Evolutionary conservation across 2,113 vertebrate genomes (phyloP).

Genomic region (Monarcha castaneiventris): DNA sequence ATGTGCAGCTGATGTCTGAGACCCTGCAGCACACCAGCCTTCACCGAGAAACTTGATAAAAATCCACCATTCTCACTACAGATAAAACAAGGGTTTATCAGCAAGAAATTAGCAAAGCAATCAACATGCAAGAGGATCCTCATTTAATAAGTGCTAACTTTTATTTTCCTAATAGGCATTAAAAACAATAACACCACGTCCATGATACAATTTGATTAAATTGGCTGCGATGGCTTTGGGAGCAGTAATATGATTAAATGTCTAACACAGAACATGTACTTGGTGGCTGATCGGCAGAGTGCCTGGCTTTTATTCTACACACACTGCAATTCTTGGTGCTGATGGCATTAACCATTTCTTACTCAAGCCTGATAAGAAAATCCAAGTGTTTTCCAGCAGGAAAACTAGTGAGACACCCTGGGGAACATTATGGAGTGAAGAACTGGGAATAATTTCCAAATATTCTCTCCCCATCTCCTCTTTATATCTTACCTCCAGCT

Average conservation of each 20-base stretch:
- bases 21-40: not conserved
- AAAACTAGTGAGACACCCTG: not conserved
- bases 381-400: not conserved
- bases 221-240: conserved; percentile 53
- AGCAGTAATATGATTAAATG: conserved; percentile 57
- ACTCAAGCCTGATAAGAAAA: not conserved
- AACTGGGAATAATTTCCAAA: not conserved
- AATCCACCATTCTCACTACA: conserved; percentile 6
- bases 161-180: conserved; percentile 69
- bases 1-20: not conserved
- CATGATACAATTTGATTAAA: conserved; percentile 64
- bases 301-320: not conserved
- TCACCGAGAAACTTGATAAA: not conserved
- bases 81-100: conserved; percentile 37
- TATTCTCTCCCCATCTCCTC: not conserved
- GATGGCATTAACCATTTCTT: conserved; percentile 41
- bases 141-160: conserved; percentile 68
- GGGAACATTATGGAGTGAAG: not conserved
- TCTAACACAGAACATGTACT: conserved; percentile 41
- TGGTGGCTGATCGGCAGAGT: conserved; percentile 26
- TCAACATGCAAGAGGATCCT: conserved; percentile 42
- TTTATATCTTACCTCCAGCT: not conserved
- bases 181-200: conserved; percentile 57
- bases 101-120: conserved; percentile 58
- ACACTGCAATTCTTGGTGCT: not conserved